Evolutionary conservation across 2,797 vertebrate genomes (phyloP).

Genomic region (Zalophus californianus): DNA sequence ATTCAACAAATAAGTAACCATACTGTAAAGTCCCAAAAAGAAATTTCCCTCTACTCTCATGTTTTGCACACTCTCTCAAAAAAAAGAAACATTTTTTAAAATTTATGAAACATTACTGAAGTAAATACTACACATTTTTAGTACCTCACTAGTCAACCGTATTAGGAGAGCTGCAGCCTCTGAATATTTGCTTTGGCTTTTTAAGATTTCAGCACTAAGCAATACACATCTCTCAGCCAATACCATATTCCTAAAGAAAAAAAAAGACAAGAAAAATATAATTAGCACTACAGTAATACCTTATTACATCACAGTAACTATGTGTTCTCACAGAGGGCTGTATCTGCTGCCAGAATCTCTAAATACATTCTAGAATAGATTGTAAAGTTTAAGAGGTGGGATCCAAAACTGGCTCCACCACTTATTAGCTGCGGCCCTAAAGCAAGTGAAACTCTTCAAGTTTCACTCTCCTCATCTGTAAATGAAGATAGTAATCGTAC

Average conservation of each 20-base stretch:
- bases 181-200: constrained; percentile 97
- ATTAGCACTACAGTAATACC: constrained; percentile 47
- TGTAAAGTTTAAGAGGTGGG: not conserved
- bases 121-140: constrained; percentile 52
- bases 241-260: constrained; percentile 93
- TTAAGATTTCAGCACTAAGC: constrained; percentile 97
- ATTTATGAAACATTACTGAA: constrained; percentile 58
- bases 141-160: constrained; percentile 98
- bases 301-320: not conserved
- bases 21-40: constrained; percentile 4
- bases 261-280: constrained; percentile 67
- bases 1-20: constrained; percentile 21
- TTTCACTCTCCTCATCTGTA: not conserved
- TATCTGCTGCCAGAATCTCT: not conserved
- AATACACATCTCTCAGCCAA: constrained; percentile 97
- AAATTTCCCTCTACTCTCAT: not conserved
- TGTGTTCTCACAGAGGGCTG: not conserved
- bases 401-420: not conserved
- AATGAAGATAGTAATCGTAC: not conserved
- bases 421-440: not conserved
- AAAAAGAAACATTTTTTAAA: not conserved
- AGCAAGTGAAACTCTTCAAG: not conserved
- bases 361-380: not conserved
- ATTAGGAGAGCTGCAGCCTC: constrained; percentile 98
- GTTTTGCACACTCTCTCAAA: not conserved